phyloP scores from a whole-genome alignment of 2,113 vertebrate genomes.

The Saguinus midas region DNA sequence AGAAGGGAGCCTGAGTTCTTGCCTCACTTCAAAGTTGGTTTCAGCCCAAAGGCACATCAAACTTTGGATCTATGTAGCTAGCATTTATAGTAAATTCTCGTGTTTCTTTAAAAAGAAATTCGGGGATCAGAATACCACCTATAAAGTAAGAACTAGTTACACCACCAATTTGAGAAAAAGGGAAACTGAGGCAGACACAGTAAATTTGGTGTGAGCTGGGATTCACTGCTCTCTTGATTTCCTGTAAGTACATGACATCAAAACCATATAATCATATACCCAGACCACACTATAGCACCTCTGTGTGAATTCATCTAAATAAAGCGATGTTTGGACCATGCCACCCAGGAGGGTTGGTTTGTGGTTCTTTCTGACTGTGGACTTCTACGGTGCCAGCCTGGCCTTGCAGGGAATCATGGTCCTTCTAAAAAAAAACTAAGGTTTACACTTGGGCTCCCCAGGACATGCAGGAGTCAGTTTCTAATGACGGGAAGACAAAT shows the following conservation, averaged over 20 bases:
- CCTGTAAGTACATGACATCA: background rate
- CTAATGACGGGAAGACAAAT: background rate
- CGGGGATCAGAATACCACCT: background rate
- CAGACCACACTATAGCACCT: slow-evolving; percentile 44
- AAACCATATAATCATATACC: slow-evolving; percentile 63
- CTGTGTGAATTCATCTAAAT: slow-evolving; percentile 71
- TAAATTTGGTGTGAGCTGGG: background rate
- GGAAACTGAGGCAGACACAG: slow-evolving; percentile 48
- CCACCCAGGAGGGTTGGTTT: slow-evolving; percentile 60
- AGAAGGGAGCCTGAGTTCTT: background rate
- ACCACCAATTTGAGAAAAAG: background rate
- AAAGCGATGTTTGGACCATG: background rate
- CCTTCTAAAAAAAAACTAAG: slow-evolving; percentile 22
- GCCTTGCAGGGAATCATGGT: background rate
- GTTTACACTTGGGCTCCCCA: background rate
- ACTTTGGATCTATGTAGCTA: background rate
- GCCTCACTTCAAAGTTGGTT: background rate
- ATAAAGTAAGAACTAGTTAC: background rate
- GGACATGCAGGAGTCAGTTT: background rate
- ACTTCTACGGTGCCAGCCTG: slow-evolving; percentile 43
- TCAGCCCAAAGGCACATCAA: background rate
- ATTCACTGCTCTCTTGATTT: slow-evolving; percentile 29
- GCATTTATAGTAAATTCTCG: background rate
- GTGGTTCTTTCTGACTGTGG: slow-evolving; percentile 60
- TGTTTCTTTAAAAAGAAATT: background rate